Evolutionary conservation across 2,888 invertebrate genomes (phyloP).

Genomic region (Alentia gelatinosa): DNA sequence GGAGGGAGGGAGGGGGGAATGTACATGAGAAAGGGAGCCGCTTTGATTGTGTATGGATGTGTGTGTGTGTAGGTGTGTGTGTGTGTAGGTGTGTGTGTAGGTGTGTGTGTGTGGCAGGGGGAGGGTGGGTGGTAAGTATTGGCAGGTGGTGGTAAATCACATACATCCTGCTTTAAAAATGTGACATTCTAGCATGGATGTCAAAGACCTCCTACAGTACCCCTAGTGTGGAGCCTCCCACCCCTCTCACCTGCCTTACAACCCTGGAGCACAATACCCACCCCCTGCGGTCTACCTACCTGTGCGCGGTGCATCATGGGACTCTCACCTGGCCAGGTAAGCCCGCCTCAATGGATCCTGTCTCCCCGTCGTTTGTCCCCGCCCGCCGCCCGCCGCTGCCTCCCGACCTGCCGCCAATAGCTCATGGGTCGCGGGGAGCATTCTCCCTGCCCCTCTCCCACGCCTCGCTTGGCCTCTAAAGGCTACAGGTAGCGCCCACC

Average conservation of each 20-base stretch:
- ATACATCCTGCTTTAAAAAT: too few species aligned
- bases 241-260: neutral
- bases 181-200: neutral
- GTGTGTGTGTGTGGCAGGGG: neutral
- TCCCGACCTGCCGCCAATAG: neutral
- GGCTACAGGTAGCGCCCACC: neutral
- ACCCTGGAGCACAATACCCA: too few species aligned
- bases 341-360: neutral
- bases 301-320: neutral
- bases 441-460: neutral
- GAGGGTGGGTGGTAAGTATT: neutral
- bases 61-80: too few species aligned
- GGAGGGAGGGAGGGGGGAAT: neutral
- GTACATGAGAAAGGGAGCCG: too few species aligned
- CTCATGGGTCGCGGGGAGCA: neutral
- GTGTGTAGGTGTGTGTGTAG: neutral
- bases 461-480: neutral
- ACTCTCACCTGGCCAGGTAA: neutral
- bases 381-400: neutral
- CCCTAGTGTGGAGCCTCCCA: too few species aligned
- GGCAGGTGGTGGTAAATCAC: neutral
- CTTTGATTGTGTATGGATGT: too few species aligned
- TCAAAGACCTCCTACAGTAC: neutral
- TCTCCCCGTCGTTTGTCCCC: neutral
- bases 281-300: too few species aligned